Conservation (phyloP, 2,113 vertebrate genomes). For the Cyprinus carpio region DNA sequence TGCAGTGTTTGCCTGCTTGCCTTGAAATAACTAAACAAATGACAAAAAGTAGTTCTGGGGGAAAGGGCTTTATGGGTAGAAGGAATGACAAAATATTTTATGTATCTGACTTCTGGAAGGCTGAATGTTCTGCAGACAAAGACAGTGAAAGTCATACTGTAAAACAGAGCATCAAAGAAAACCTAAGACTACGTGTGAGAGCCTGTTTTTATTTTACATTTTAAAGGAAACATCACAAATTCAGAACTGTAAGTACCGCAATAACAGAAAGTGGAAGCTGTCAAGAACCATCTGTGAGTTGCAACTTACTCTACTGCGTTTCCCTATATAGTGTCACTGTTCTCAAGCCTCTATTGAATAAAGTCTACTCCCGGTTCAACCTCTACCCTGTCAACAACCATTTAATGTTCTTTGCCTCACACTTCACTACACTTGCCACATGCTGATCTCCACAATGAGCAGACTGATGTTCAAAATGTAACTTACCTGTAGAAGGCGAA, state of each 20-base stretch:
- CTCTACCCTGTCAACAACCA: neutral
- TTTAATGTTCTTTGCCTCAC: neutral
- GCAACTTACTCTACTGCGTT: neutral
- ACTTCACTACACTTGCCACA: neutral
- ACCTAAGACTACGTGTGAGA: neutral
- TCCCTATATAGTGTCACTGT: neutral
- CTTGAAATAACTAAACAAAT: neutral
- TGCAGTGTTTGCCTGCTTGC: neutral
- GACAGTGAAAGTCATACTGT: constrained; percentile 1
- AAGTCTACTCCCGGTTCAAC: neutral
- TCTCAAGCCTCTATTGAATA: neutral
- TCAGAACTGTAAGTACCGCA: neutral
- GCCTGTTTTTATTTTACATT: neutral
- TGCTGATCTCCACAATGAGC: neutral
- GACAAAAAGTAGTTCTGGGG: neutral
- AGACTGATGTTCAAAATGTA: neutral
- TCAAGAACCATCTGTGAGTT: neutral
- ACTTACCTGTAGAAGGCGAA: neutral
- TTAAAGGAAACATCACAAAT: neutral
- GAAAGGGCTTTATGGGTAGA: neutral
- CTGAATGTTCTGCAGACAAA: neutral
- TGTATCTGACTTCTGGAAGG: neutral
- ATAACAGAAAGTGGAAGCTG: neutral
- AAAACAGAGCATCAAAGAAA: neutral
- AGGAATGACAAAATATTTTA: neutral